Percentiles rank a stretch among this genome's conserved stretches.
Conservation (phyloP, 1,140 invertebrate species). For the Papilio dardanus region DNA sequence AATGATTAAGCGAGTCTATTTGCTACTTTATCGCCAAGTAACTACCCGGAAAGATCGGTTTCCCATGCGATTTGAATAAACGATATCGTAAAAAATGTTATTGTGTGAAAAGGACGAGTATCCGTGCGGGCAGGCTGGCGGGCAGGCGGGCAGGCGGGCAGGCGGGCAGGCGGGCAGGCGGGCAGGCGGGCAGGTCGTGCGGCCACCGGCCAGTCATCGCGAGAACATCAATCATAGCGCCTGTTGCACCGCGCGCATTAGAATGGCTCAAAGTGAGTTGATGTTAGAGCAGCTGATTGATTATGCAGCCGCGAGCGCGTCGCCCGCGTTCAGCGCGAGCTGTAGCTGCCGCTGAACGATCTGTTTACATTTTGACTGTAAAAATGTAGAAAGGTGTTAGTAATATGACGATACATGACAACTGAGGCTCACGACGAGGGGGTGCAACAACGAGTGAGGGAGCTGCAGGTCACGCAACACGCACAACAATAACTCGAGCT, state of each 20-base stretch:
- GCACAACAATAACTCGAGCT: not conserved
- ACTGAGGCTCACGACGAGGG: too few species aligned
- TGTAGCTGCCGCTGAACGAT: not conserved
- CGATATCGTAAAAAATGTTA: constrained; percentile 35
- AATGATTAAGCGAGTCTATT: too few species aligned
- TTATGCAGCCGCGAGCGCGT: constrained; percentile 49
- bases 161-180: not conserved
- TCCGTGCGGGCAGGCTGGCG: constrained; percentile 49
- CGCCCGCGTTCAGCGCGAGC: constrained; percentile 24
- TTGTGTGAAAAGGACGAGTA: constrained; percentile 33
- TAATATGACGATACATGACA: too few species aligned
- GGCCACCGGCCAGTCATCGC: constrained; percentile 62
- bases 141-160: not conserved
- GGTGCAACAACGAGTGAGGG: too few species aligned
- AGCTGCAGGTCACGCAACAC: not conserved
- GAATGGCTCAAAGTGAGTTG: constrained; percentile 62
- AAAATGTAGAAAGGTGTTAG: too few species aligned
- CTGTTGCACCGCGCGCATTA: constrained; percentile 39
- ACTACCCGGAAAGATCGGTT: too few species aligned
- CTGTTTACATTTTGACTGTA: not conserved
- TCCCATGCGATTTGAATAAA: not conserved
- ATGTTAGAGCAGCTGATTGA: constrained; percentile 68
- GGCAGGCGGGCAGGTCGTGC: not conserved
- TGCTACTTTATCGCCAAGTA: too few species aligned
- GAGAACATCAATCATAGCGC: constrained; percentile 63